phyloP scores from a whole-genome alignment of 2,888 invertebrate genomes.

The Lepidochrysops patricia region DNA sequence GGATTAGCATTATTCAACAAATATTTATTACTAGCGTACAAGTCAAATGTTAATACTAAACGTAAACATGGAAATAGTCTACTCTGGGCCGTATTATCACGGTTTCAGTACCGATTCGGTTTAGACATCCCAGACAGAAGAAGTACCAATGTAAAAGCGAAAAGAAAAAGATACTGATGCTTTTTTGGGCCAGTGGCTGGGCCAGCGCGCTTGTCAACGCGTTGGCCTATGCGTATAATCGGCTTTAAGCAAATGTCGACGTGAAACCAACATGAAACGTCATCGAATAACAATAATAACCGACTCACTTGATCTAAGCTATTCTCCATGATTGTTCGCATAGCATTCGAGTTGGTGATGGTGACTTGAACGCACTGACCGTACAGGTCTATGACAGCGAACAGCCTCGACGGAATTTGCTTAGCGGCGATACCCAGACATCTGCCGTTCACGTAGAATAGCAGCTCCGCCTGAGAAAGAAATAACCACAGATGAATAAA shows the following conservation, averaged over 20 bases:
- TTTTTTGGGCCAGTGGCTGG: not conserved
- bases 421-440: slow-evolving; percentile 91
- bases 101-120: too few species aligned
- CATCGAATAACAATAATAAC: not conserved
- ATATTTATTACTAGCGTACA: too few species aligned
- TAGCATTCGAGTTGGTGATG: slow-evolving; percentile 42
- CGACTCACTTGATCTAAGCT: slow-evolving; percentile 45
- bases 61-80: too few species aligned
- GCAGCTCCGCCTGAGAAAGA: slow-evolving; percentile 81
- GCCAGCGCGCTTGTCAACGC: too few species aligned
- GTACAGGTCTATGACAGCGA: slow-evolving; percentile 95
- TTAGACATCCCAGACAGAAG: too few species aligned
- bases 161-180: not conserved
- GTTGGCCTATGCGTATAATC: too few species aligned
- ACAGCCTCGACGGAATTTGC: slow-evolving; percentile 84
- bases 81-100: too few species aligned
- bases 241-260: too few species aligned
- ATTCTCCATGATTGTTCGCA: slow-evolving; percentile 42
- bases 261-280: too few species aligned
- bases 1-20: too few species aligned
- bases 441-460: slow-evolving; percentile 91
- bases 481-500: too few species aligned
- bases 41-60: too few species aligned
- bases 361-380: slow-evolving; percentile 95
- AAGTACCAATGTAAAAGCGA: not conserved